These are phyloP conservation scores for Xestia xanthographa DNA, from an alignment of 2,888 invertebrate species.

Conservation along the genomic window DNA sequence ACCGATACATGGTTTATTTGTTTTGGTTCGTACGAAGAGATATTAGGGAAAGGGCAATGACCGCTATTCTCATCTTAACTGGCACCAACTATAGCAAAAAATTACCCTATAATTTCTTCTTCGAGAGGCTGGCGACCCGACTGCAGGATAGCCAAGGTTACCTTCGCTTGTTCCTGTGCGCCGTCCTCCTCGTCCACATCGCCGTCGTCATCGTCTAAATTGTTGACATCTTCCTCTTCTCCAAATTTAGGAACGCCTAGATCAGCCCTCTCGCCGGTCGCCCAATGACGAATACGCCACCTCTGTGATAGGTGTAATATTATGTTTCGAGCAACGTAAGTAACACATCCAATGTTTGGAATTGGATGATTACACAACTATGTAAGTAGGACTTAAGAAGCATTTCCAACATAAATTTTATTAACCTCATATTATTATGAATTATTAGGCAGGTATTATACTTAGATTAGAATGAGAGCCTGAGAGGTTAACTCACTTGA, in stretches of 20 bases:
- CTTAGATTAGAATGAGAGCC: not conserved
- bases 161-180: conserved; percentile 74
- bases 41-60: no score
- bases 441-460: not conserved
- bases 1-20: no score
- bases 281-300: conserved; percentile 83
- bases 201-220: conserved; percentile 77
- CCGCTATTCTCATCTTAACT: no score
- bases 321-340: not conserved
- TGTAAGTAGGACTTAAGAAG: not conserved
- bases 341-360: not conserved
- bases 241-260: conserved; percentile 67
- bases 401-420: not conserved
- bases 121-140: conserved; percentile 79
- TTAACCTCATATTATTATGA: no score
- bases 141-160: conserved; percentile 76
- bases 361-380: not conserved
- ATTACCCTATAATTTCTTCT: conserved; percentile 81
- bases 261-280: conserved; percentile 78
- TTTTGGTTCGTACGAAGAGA: no score
- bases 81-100: no score
- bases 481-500: not conserved
- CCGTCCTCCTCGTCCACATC: conserved; percentile 77
- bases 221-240: conserved; percentile 76
- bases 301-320: conserved; percentile 65